phyloP scores from a whole-genome alignment of 2,113 vertebrate species.

The Elgaria multicarinata region DNA sequence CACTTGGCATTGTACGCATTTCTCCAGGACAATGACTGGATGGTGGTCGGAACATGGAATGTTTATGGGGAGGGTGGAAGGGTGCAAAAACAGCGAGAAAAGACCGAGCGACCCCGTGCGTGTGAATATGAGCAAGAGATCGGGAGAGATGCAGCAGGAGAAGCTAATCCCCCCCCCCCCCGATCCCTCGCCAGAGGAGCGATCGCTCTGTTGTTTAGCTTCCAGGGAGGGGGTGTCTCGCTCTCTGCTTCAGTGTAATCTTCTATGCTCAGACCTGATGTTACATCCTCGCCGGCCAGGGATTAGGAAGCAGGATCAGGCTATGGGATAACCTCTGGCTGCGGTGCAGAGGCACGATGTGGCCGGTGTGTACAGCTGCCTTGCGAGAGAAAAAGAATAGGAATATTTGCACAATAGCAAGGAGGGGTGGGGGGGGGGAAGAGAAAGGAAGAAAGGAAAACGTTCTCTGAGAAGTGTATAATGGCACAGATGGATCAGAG shows the following conservation, averaged over 20 bases:
- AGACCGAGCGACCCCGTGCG: background rate
- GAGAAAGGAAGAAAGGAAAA: background rate
- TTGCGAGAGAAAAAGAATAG: background rate
- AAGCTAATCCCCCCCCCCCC: background rate
- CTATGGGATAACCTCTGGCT: conserved; percentile 1
- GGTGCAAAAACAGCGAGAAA: background rate
- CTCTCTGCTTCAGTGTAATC: background rate
- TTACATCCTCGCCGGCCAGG: background rate
- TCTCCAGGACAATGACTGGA: background rate
- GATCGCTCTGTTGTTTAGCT: background rate
- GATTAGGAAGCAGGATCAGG: background rate
- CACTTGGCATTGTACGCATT: background rate
- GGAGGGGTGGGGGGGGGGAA: too few species aligned
- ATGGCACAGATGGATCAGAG: conserved; percentile 9
- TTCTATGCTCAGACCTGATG: background rate
- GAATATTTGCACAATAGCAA: background rate
- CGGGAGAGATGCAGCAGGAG: background rate
- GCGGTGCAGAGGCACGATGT: background rate
- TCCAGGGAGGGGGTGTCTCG: background rate
- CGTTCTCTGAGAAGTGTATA: background rate
- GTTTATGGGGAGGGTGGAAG: background rate
- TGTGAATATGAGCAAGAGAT: background rate
- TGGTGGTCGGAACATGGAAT: background rate
- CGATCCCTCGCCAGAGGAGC: background rate
- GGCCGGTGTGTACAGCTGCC: background rate